Base-by-base conservation (phyloP, 2,888 invertebrate species). In the Tenthredo distinguenda region DNA sequence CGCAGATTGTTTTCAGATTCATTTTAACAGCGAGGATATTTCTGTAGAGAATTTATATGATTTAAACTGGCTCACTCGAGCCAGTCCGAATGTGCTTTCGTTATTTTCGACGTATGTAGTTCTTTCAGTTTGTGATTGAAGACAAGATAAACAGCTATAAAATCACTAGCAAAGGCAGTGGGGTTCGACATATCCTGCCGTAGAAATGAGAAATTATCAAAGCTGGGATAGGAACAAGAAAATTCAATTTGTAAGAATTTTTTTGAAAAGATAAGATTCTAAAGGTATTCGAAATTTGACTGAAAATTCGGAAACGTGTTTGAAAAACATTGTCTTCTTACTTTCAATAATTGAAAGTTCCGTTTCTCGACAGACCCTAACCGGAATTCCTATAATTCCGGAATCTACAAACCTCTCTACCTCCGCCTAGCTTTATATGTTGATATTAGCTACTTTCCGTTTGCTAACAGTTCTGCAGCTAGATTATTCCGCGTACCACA, bases 401-500 rank as follows among this genome's bases (percentile, higher is more conserved):
- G n/a, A 55, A 0, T 55, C 55, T 40, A 43, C 40, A 12, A 47
- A 72, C 10, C 5, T n/a, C 62, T 26, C 12, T 12, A 15, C 31
- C 15, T 34, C 31, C 34, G 18, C 3, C n/a, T 21, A 77, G 47
- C 55, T 55, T 55, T 18, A 47, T 47, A 47, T 37, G 68, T 68
- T 34, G 68, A 83, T 47, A 47, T 68, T 68, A 15, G n/a, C 68
- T 68, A 47, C 47, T 68, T 71, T 18, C 21, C 12, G 68, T 68
- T 65, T 83, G 71, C 68, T 9, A 31, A 71, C 71, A 62, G 26
- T 40, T 81, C 62, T 18, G 68, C 65, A 34, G 50, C 9, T 71
- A 43, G 37, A 50, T 65, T 83, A 47, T 31, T 87, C 85, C 84
- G 85, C 86, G 86, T 84, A 84, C 84, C 86, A 85, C 87, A 88